phyloP scores from a whole-genome alignment of 2,113 vertebrate species.

The Pampusana beccarii region DNA sequence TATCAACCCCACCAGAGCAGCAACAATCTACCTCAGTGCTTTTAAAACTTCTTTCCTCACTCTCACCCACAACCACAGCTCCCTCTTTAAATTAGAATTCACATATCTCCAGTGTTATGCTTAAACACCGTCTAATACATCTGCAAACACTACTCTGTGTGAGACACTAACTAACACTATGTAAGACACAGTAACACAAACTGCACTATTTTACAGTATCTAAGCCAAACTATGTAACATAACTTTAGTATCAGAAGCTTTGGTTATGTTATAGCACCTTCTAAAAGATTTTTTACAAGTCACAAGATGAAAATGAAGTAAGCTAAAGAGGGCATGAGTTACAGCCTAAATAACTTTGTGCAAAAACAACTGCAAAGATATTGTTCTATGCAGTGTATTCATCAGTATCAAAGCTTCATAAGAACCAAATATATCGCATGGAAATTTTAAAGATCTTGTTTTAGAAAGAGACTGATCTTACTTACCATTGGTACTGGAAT shows the following conservation, averaged over 20 bases:
- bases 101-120: background rate
- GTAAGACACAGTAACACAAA: background rate
- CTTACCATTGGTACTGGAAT: slow-evolving; percentile 42
- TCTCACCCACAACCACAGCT: background rate
- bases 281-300: background rate
- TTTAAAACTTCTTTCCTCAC: background rate
- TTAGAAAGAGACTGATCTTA: background rate
- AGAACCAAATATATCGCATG: background rate
- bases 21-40: background rate
- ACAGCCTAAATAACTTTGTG: background rate
- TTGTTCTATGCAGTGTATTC: background rate
- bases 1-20: background rate
- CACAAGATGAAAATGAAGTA: background rate
- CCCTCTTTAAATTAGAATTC: background rate
- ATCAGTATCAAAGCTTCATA: background rate
- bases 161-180: background rate
- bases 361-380: background rate
- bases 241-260: background rate
- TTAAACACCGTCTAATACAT: background rate
- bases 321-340: background rate
- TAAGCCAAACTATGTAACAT: background rate
- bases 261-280: background rate
- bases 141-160: background rate
- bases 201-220: background rate
- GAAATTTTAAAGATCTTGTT: background rate